Evolutionary conservation across 2,888 invertebrate genomes (phyloP).

Genomic region (Megamerina dolium): DNA sequence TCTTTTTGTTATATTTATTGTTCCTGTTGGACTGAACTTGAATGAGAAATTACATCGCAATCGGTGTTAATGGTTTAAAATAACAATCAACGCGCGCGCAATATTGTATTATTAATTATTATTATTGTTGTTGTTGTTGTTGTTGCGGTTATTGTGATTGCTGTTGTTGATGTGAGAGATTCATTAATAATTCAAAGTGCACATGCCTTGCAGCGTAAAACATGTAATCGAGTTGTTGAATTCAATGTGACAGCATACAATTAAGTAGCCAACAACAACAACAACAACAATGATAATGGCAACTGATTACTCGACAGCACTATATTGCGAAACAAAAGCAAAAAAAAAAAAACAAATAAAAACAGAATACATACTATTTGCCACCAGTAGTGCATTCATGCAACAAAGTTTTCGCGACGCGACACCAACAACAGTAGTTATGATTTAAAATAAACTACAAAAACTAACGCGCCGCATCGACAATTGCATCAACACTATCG

Average conservation of each 20-base stretch:
- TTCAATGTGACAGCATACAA: conserved; percentile 35
- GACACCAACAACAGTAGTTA: too few relatives aligned
- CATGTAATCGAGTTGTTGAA: conserved; percentile 42
- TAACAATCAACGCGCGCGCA: conserved; percentile 14
- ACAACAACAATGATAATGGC: too few relatives aligned
- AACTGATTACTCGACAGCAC: too few relatives aligned
- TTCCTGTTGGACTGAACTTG: background rate
- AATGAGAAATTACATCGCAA: conserved; percentile 12
- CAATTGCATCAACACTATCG: conserved; percentile 5
- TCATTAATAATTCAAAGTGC: conserved; percentile 40
- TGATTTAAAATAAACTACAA: too few relatives aligned
- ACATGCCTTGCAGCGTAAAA: conserved; percentile 30
- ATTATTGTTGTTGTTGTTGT: conserved; percentile 2
- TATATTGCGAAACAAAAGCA: too few relatives aligned
- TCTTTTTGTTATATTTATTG: conserved; percentile 2
- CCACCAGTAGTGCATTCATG: too few relatives aligned
- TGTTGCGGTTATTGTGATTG: background rate
- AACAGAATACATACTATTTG: too few relatives aligned
- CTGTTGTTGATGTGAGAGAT: conserved; percentile 16
- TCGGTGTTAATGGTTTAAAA: conserved; percentile 14
- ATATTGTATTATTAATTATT: too few relatives aligned
- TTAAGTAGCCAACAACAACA: conserved; percentile 9
- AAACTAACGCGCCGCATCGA: too few relatives aligned
- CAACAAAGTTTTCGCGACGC: too few relatives aligned
- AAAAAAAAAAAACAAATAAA: conserved; percentile 1